phyloP scores from a whole-genome alignment of 2,113 vertebrate species.

The Urocynchramus pylzowi region DNA sequence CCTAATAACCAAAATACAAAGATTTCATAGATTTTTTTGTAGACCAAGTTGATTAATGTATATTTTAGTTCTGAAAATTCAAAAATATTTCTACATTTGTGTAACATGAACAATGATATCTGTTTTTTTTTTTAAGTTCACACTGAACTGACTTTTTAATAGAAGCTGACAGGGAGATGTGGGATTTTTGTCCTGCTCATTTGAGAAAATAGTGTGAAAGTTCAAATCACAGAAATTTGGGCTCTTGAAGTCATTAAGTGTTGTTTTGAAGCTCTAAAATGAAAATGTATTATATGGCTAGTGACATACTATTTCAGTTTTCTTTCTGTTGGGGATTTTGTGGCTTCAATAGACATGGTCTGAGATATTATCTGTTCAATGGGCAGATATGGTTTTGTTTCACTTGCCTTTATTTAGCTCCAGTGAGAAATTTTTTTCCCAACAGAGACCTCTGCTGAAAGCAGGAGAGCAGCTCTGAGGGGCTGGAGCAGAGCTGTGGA shows the following conservation, averaged over 20 bases:
- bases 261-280: neutral
- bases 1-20: neutral
- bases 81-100: neutral
- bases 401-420: neutral
- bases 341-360: neutral
- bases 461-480: neutral
- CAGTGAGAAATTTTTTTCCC: neutral
- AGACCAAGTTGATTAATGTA: neutral
- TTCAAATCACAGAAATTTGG: neutral
- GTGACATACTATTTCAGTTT: neutral
- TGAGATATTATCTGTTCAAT: neutral
- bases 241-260: neutral
- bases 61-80: neutral
- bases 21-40: neutral
- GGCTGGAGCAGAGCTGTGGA: neutral
- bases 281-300: neutral
- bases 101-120: neutral
- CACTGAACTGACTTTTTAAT: neutral
- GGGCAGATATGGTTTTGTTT: neutral
- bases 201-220: neutral
- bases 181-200: accelerated
- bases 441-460: conserved; percentile 25
- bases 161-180: neutral
- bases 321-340: neutral
- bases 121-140: neutral